Percentiles rank a stretch among this genome's conserved stretches.
These are phyloP conservation scores for Dione juno DNA, from an alignment of 2,888 invertebrate species.

Conservation along the genomic window DNA sequence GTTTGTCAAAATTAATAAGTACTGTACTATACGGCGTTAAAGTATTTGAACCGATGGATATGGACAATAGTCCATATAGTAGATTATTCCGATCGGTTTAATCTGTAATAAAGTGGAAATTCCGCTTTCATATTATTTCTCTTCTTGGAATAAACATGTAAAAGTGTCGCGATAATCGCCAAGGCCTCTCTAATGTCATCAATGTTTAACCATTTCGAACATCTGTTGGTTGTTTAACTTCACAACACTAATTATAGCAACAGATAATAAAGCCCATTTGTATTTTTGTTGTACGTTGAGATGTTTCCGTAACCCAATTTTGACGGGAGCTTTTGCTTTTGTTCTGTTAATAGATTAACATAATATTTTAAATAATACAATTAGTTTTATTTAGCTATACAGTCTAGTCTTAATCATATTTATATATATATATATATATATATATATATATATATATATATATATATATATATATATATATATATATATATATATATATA, in stretches of 20 bases:
- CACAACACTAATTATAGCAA: conserved; percentile 14
- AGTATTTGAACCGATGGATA: too few relatives aligned
- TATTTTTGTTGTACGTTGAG: conserved; percentile 3
- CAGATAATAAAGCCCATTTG: conserved; percentile 12
- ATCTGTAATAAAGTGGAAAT: too few relatives aligned
- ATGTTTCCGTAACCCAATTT: conserved; percentile 8
- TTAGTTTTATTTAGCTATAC: too few relatives aligned
- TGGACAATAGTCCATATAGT: too few relatives aligned
- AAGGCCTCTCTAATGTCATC: neutral
- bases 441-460: too few relatives aligned
- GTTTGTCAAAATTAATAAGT: too few relatives aligned
- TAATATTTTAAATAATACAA: neutral
- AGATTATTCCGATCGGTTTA: too few relatives aligned
- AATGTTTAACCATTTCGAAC: conserved; percentile 6
- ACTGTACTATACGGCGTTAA: too few relatives aligned
- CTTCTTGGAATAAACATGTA: neutral
- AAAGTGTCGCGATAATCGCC: neutral
- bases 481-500: too few relatives aligned
- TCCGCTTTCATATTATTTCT: neutral
- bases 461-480: too few relatives aligned
- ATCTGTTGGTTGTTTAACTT: conserved; percentile 8
- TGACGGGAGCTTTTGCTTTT: neutral
- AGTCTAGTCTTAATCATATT: too few relatives aligned
- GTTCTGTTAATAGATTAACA: neutral
- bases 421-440: too few relatives aligned